These are phyloP conservation scores for Heliocidaris tuberculata DNA, from an alignment of 35 echinoderm and acorn worm genomes.

Conservation along the genomic window DNA sequence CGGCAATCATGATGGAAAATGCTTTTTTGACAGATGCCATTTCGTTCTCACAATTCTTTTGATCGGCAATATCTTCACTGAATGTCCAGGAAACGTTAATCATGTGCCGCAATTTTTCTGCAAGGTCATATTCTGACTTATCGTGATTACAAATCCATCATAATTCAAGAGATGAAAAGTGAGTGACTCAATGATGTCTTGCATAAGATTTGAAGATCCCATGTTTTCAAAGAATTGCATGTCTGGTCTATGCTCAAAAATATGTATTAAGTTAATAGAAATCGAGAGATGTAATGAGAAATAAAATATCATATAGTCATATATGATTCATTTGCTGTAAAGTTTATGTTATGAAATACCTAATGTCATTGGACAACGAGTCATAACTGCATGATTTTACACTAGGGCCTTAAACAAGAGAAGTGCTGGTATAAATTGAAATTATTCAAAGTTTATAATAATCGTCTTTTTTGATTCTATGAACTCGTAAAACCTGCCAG, in stretches of 20 bases:
- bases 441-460: too few species aligned
- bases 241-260: neutral
- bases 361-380: too few species aligned
- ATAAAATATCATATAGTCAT: too few species aligned
- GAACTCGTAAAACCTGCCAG: too few species aligned
- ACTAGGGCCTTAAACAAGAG: too few species aligned
- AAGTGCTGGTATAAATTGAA: too few species aligned
- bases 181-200: neutral
- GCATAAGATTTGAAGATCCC: neutral
- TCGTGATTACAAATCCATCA: neutral
- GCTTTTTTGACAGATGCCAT: neutral
- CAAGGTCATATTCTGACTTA: conserved; percentile 17
- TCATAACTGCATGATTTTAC: too few species aligned
- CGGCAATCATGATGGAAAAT: neutral
- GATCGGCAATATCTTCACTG: neutral
- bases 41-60: neutral
- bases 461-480: too few species aligned
- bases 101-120: neutral
- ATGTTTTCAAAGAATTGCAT: neutral
- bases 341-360: too few species aligned
- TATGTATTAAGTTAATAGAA: neutral
- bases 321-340: too few species aligned
- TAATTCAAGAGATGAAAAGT: neutral
- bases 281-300: too few species aligned
- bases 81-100: neutral